Percentiles rank a stretch among this genome's conserved stretches.
Evolutionary conservation across 2,888 invertebrate species (phyloP).

Genomic region (Apamea sordens): DNA sequence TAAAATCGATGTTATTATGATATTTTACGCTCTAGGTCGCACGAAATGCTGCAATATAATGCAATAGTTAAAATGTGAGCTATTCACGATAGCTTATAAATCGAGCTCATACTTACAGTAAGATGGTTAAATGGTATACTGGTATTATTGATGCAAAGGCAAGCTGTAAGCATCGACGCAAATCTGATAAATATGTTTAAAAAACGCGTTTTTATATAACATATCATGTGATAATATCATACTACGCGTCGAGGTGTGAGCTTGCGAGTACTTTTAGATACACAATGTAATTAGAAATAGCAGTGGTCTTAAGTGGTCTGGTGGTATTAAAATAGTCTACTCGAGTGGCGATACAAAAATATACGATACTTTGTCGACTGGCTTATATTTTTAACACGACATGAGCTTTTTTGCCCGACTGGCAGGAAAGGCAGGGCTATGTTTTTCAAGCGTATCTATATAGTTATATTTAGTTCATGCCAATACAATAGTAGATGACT

Average conservation of each 20-base stretch:
- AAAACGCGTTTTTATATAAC: background rate
- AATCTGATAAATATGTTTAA: background rate
- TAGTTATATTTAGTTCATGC: background rate
- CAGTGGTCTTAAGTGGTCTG: slow-evolving; percentile 8
- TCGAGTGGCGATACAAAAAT: background rate
- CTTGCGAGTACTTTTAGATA: slow-evolving; percentile 10
- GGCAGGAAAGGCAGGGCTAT: background rate
- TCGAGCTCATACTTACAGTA: background rate
- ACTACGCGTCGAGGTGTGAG: background rate
- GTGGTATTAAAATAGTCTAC: no score
- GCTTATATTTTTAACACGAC: background rate
- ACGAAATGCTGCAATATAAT: slow-evolving; percentile 16
- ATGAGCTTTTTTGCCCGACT: background rate
- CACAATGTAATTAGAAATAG: slow-evolving; percentile 27
- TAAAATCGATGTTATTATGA: slow-evolving; percentile 28
- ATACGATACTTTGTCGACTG: background rate
- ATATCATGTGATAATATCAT: background rate
- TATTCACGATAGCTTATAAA: slow-evolving; percentile 1
- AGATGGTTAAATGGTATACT: background rate
- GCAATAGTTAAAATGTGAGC: background rate
- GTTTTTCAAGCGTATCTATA: background rate
- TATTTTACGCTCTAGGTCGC: slow-evolving; percentile 4
- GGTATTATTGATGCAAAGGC: background rate
- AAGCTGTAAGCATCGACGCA: slow-evolving; percentile 4
- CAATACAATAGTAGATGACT: background rate